Percentiles rank a stretch among this genome's conserved stretches.
These are phyloP conservation scores for Malurus alboscapulatus DNA, from an alignment of 2,113 vertebrate species.

Conservation along the genomic window DNA sequence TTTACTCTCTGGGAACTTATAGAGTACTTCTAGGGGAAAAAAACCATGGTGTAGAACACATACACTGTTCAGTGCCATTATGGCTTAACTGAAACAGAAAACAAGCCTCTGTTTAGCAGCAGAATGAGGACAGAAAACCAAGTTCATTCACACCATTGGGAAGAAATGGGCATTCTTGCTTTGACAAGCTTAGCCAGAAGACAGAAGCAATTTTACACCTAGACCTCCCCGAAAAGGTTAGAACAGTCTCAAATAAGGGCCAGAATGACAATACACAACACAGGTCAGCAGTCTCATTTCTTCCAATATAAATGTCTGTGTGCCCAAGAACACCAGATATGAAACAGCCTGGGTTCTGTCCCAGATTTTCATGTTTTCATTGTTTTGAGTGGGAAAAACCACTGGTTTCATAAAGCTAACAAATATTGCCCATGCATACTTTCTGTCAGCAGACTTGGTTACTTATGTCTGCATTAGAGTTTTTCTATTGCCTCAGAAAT, in stretches of 20 bases:
- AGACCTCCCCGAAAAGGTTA: neutral
- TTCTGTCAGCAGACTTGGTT: neutral
- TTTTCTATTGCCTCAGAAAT: neutral
- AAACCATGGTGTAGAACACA: accelerated
- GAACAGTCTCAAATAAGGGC: neutral
- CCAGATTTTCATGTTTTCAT: neutral
- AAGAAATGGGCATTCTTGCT: neutral
- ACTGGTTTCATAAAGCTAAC: neutral
- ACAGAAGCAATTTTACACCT: neutral
- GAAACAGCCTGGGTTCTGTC: neutral
- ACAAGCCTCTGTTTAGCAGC: accelerated
- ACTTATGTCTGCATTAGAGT: neutral
- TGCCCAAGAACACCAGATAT: neutral
- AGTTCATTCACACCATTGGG: accelerated
- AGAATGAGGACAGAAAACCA: neutral
- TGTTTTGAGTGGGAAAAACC: neutral
- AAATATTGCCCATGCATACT: neutral
- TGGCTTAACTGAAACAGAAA: neutral
- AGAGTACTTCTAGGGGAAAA: neutral
- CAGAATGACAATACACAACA: neutral
- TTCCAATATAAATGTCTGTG: neutral
- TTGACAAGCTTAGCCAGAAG: neutral
- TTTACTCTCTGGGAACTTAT: neutral
- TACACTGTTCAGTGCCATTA: neutral
- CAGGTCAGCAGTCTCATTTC: accelerated